A percentile compares a stretch with the other conserved stretches of the same genome.
Conservation (phyloP, 2,113 vertebrate species). For the Ibidorhyncha struthersii region DNA sequence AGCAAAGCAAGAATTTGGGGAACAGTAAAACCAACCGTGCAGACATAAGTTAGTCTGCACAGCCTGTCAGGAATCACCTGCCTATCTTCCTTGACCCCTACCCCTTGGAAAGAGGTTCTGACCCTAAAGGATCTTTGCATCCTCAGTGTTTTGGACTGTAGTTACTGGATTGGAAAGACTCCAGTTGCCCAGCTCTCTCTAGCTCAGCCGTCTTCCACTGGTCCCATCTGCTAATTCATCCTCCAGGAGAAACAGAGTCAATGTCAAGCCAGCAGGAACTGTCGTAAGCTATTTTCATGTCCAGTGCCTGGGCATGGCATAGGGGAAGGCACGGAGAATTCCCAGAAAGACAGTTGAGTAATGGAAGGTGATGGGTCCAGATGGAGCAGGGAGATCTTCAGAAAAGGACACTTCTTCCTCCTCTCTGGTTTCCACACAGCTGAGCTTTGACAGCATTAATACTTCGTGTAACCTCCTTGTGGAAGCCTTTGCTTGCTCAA, state of each 20-base stretch:
- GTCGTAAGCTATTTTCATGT: neutral
- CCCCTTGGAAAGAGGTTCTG: neutral
- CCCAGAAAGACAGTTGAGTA: neutral
- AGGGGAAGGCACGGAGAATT: neutral
- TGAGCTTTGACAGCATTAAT: neutral
- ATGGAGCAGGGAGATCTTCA: neutral
- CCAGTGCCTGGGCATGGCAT: neutral
- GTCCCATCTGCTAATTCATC: neutral
- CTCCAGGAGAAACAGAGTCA: neutral
- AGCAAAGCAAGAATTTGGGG: neutral
- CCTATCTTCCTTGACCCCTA: neutral
- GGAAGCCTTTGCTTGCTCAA: neutral
- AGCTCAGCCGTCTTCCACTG: neutral
- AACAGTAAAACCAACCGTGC: neutral
- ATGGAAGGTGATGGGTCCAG: conserved; percentile 4
- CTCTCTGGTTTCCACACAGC: neutral
- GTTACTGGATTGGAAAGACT: neutral
- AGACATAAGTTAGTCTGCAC: neutral
- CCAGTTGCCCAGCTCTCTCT: neutral
- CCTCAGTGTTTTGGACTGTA: neutral
- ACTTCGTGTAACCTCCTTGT: neutral
- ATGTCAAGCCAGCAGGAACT: conserved; percentile 11
- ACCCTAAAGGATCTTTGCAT: neutral
- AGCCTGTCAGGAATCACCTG: neutral
- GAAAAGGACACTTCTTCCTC: neutral